A percentile compares a stretch with the other conserved stretches of the same genome.
Evolutionary conservation across 2,113 vertebrate genomes (phyloP).

Genomic region (Antennarius striatus): DNA sequence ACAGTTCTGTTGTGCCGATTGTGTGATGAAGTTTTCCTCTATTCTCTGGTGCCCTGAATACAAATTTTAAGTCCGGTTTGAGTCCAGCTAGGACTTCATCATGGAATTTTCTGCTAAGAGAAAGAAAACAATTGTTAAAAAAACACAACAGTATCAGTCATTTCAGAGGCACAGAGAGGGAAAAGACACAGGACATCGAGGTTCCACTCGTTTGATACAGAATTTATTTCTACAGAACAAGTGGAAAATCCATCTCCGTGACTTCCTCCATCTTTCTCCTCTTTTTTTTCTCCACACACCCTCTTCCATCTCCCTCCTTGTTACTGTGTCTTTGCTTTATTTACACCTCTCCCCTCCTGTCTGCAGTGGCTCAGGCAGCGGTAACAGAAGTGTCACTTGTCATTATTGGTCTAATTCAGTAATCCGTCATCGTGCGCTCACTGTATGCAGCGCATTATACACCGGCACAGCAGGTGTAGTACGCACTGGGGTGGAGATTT

Average conservation of each 20-base stretch:
- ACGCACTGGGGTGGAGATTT: conserved; percentile 79
- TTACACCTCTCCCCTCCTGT: conserved; percentile 74
- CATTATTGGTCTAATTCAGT: conserved; percentile 85
- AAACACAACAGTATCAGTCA: no score
- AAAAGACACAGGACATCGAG: conserved; percentile 26
- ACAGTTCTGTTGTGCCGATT: not conserved
- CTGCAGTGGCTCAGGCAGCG: conserved; percentile 78
- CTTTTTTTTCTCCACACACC: conserved; percentile 17
- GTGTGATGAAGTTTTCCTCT: not conserved
- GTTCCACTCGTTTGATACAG: conserved; percentile 44
- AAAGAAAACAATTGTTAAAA: no score
- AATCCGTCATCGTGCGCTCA: conserved; percentile 82
- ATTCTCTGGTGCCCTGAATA: not conserved
- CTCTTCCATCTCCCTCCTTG: conserved; percentile 17
- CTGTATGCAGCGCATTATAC: conserved; percentile 80
- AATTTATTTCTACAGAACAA: conserved; percentile 63
- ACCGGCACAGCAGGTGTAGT: conserved; percentile 80
- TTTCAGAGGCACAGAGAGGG: not conserved
- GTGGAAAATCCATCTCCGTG: conserved; percentile 60
- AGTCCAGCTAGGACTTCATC: conserved; percentile 4
- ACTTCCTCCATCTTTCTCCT: conserved; percentile 64
- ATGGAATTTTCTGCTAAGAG: not conserved
- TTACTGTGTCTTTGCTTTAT: conserved; percentile 66
- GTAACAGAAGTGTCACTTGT: conserved; percentile 87
- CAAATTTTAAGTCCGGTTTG: not conserved